phyloP scores from a whole-genome alignment of 2,113 vertebrate species.

The Neogobius melanostomus region DNA sequence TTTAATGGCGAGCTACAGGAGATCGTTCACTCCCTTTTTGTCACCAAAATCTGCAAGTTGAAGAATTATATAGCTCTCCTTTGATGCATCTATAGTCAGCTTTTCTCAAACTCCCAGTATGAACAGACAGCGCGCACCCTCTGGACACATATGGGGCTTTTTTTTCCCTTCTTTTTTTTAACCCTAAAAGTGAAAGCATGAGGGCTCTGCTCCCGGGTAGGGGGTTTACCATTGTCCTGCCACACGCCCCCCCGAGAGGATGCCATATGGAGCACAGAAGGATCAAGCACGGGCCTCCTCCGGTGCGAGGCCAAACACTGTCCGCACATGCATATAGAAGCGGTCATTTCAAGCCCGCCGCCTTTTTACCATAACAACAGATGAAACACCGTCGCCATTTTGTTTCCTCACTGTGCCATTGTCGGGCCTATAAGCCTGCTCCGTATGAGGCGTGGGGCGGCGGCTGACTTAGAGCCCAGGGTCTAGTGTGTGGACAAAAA shows the following conservation, averaged over 20 bases:
- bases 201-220: constrained; percentile 63
- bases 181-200: constrained; percentile 78
- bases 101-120: constrained; percentile 10
- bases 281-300: constrained; percentile 77
- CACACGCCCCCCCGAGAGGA: constrained; percentile 85
- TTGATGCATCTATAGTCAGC: no score
- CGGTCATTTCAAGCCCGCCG: constrained; percentile 70
- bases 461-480: constrained; percentile 75
- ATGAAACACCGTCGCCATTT: constrained; percentile 77
- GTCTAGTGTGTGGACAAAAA: constrained; percentile 74
- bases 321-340: constrained; percentile 76
- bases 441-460: constrained; percentile 80
- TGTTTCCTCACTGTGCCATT: constrained; percentile 67
- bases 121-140: constrained; percentile 38
- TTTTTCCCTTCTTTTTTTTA: neutral
- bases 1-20: no score
- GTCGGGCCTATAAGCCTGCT: constrained; percentile 78
- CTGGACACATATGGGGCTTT: constrained; percentile 57
- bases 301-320: constrained; percentile 79
- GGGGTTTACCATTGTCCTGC: constrained; percentile 74
- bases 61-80: no score
- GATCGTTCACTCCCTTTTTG: no score
- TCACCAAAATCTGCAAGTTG: no score
- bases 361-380: constrained; percentile 83
- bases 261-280: constrained; percentile 93